These are phyloP conservation scores for Drosophila seguyi DNA, from an alignment of 1,140 invertebrate species.

Conservation along the genomic window DNA sequence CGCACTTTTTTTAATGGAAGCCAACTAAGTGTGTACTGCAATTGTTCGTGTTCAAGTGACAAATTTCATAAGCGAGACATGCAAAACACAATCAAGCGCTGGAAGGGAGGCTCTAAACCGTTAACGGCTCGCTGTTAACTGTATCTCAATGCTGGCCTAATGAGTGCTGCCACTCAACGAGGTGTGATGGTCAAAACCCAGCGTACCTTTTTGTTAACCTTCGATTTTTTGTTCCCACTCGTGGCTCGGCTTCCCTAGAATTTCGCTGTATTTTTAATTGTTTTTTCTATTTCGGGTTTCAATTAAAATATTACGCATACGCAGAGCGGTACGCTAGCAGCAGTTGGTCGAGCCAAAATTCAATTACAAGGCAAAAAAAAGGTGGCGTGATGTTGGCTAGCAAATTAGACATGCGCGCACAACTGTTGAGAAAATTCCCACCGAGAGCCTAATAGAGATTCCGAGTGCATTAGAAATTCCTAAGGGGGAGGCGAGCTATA, in stretches of 20 bases:
- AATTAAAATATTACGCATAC: conserved; percentile 68
- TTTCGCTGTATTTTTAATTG: conserved; percentile 32
- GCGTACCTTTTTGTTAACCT: conserved; percentile 7
- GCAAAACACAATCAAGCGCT: conserved; percentile 22
- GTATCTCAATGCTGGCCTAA: conserved; percentile 27
- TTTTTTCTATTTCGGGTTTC: conserved; percentile 41
- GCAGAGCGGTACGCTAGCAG: conserved; percentile 21
- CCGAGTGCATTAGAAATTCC: conserved; percentile 32
- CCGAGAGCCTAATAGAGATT: neutral
- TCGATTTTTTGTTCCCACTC: conserved; percentile 1
- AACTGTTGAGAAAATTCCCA: conserved; percentile 25
- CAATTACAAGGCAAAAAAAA: conserved; percentile 34
- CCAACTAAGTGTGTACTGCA: conserved; percentile 68
- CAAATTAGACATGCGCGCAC: conserved; percentile 41
- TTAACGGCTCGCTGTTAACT: conserved; percentile 26
- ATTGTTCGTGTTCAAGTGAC: conserved; percentile 58
- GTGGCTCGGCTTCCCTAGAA: neutral
- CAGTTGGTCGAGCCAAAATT: conserved; percentile 10
- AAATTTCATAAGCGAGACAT: conserved; percentile 44
- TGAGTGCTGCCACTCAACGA: neutral
- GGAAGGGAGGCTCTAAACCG: neutral
- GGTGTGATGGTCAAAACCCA: conserved; percentile 24
- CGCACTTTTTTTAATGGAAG: conserved; percentile 51
- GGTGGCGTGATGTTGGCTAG: conserved; percentile 71
- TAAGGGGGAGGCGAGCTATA: neutral